Base-by-base conservation (phyloP, 2,797 vertebrate species). In the Borostomias antarcticus region DNA sequence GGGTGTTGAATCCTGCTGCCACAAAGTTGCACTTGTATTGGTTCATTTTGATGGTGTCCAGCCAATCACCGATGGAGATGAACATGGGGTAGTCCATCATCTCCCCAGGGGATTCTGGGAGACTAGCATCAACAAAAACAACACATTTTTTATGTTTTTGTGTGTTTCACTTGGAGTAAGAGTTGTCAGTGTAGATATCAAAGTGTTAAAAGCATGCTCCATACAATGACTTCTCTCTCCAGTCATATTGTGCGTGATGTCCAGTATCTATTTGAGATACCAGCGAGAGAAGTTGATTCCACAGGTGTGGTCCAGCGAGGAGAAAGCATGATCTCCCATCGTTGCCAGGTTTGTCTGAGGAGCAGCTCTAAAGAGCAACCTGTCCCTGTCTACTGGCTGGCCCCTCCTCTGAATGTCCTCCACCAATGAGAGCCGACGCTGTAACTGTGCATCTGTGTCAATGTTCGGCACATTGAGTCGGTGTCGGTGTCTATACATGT, bases 41-140 rank as follows among this genome's bases (percentile, higher is more conserved):
- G 85, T 94, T 96, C 97, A 99, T 99, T 89, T 98, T 98, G 84
- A 99, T 98, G 77, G 96, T 96, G 87, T 98, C 97, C 86, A 99
- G 90, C 97, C 97, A 99, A 86, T 99, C 97, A 68, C 94, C 93
- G 8, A 98, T 95, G 79, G 97, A 97, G 89, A 98, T 95, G 89
- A 97, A 96, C 85, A 98, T 88, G 26, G 91, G 92, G 74, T 92
- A 93, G 68, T 92, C 92, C 73, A 90, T 88, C 58, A 92, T 86
- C 62, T 93, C 92, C 70, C 87, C 89, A 0, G 92, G 91, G 78
- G 91, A 93, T 82, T 93, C 92, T 70, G 90, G 87, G 74, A 91
- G 85, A 78, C 92, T 93, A 83, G 73, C 43, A 30, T 4, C 59
- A n/a, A n/a, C n/a, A n/a, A n/a, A n/a, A n/a, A n/a, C n/a, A n/a